A percentile compares a stretch with the other conserved stretches of the same genome.
These are phyloP conservation scores for Lates japonicus DNA, from an alignment of 2,797 vertebrate genomes.

Conservation along the genomic window DNA sequence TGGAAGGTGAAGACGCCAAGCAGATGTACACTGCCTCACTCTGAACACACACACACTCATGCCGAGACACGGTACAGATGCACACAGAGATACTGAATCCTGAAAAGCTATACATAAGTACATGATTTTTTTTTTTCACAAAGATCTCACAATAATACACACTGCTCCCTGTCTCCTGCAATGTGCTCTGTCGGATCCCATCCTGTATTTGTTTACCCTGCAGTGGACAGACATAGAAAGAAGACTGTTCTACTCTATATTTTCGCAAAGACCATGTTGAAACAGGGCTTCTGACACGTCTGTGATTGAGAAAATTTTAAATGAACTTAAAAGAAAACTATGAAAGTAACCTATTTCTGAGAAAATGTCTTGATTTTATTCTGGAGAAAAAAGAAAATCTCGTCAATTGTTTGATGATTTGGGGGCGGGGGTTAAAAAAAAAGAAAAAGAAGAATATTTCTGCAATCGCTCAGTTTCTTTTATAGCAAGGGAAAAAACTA, in stretches of 20 bases:
- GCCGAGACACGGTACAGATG: slow-evolving; percentile 56
- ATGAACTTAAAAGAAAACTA: slow-evolving; percentile 66
- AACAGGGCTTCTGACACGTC: slow-evolving; percentile 79
- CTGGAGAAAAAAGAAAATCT: slow-evolving; percentile 81
- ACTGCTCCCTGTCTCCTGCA: slow-evolving; percentile 65
- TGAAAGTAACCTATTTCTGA: slow-evolving; percentile 84
- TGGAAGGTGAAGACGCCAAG: slow-evolving; percentile 93
- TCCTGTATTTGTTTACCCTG: slow-evolving; percentile 84
- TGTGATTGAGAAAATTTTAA: slow-evolving; percentile 83
- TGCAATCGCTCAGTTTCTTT: slow-evolving; percentile 87
- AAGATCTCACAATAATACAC: slow-evolving; percentile 68
- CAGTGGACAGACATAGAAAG: slow-evolving; percentile 76
- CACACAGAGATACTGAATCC: slow-evolving; percentile 60
- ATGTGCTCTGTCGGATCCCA: slow-evolving; percentile 72
- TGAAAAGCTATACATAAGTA: slow-evolving; percentile 73
- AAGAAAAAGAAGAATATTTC: slow-evolving; percentile 81
- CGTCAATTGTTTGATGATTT: slow-evolving; percentile 86
- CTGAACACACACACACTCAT: slow-evolving; percentile 55
- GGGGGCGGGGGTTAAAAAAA: slow-evolving; percentile 31
- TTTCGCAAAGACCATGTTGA: slow-evolving; percentile 93
- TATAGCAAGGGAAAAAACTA: slow-evolving; percentile 81
- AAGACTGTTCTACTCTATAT: slow-evolving; percentile 89
- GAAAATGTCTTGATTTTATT: slow-evolving; percentile 88
- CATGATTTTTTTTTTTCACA: slow-evolving; percentile 65
- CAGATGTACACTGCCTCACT: slow-evolving; percentile 43